Percentiles rank a stretch among this genome's conserved stretches.
phyloP scores from a whole-genome alignment of 2,113 vertebrate genomes.

The Peromyscus maniculatus region DNA sequence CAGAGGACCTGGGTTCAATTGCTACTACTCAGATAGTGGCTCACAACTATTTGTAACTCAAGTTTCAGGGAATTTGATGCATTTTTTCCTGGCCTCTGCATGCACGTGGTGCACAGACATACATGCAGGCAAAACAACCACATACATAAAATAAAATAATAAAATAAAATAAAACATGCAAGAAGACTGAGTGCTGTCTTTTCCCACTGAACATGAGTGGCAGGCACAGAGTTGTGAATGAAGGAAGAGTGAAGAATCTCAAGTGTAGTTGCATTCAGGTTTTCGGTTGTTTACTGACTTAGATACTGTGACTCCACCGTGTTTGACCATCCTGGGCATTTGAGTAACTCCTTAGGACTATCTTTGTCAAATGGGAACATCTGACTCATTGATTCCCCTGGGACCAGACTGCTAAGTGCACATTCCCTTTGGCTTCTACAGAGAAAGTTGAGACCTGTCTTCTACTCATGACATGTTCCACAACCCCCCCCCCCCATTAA shows the following conservation, averaged over 20 bases:
- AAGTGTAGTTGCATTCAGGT: not conserved
- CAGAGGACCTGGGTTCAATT: not conserved
- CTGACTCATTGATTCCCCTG: not conserved
- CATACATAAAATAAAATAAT: too few species aligned
- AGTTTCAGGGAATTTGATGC: not conserved
- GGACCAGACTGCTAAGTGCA: not conserved
- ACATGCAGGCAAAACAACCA: not conserved
- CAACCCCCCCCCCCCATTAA: not conserved
- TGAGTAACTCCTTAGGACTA: not conserved
- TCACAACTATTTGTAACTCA: not conserved
- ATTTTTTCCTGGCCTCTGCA: not conserved
- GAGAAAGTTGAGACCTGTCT: not conserved
- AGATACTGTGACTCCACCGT: not conserved
- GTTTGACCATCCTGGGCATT: not conserved
- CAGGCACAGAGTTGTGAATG: not conserved
- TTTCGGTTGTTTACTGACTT: not conserved
- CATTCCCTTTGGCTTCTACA: not conserved
- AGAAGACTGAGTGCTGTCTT: not conserved
- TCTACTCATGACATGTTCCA: not conserved
- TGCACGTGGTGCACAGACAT: not conserved
- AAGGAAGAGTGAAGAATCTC: not conserved
- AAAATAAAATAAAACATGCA: too few species aligned
- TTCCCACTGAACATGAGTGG: not conserved
- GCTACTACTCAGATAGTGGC: accelerated
- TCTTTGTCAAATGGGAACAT: not conserved